Conservation (phyloP, 2,888 invertebrate genomes). For the Neelides folsomi region DNA sequence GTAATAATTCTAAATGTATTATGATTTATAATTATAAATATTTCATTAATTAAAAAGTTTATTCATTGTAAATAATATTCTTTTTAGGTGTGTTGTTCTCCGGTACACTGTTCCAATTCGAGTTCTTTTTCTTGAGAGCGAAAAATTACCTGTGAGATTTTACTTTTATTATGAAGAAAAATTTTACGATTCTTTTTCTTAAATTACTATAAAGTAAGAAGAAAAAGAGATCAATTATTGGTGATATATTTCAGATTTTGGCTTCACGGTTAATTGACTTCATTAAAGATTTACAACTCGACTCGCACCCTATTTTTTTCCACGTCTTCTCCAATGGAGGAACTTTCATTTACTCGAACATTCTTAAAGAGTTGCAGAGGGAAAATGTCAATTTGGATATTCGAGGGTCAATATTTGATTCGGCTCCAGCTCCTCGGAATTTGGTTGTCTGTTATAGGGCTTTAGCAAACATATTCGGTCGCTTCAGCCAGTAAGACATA, state of each 20-base stretch:
- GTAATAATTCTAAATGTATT: too few relatives aligned
- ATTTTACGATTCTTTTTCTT: too few relatives aligned
- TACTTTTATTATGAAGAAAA: too few relatives aligned
- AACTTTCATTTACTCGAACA: conserved; percentile 54
- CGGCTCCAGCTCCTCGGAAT: conserved; percentile 53
- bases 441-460: conserved; percentile 48
- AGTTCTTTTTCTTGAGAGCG: conserved; percentile 42
- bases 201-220: too few relatives aligned
- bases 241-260: not conserved
- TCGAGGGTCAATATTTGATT: conserved; percentile 56
- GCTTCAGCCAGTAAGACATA: conserved; percentile 31
- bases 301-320: conserved; percentile 56
- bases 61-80: too few relatives aligned
- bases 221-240: too few relatives aligned
- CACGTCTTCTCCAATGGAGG: conserved; percentile 68
- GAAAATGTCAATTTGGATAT: conserved; percentile 37
- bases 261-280: conserved; percentile 17
- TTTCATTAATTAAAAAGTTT: too few relatives aligned
- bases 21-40: too few relatives aligned
- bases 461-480: conserved; percentile 47
- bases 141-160: conserved; percentile 13
- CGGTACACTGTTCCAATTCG: conserved; percentile 57
- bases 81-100: conserved; percentile 53
- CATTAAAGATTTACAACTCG: conserved; percentile 48
- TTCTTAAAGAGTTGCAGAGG: conserved; percentile 35